These are phyloP conservation scores for Cyanoliseus patagonus DNA, from an alignment of 2,113 vertebrate species.

Conservation along the genomic window DNA sequence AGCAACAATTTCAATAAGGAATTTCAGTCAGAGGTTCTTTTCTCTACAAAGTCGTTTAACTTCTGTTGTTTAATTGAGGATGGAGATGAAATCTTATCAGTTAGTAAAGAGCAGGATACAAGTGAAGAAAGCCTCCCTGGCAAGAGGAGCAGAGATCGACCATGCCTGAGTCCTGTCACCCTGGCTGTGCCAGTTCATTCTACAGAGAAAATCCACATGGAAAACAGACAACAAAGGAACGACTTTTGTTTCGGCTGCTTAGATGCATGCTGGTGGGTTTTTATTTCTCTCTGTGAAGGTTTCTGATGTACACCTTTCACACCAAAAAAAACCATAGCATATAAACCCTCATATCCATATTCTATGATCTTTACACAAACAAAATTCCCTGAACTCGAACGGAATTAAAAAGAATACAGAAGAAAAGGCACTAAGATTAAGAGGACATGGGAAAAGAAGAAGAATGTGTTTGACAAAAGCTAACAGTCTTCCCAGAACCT, in stretches of 20 bases:
- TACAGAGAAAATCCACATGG: not conserved
- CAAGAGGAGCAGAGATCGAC: not conserved
- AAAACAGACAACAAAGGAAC: not conserved
- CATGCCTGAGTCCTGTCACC: accelerated
- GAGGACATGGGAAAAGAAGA: not conserved
- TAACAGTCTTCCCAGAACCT: not conserved
- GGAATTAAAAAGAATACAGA: not conserved
- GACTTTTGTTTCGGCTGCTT: not conserved
- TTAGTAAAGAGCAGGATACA: not conserved
- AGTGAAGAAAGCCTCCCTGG: not conserved
- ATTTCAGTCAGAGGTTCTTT: not conserved
- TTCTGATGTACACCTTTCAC: not conserved
- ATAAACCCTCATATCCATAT: not conserved
- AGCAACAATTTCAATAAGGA: not conserved
- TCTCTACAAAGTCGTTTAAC: not conserved
- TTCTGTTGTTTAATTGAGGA: not conserved
- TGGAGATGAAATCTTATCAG: not conserved
- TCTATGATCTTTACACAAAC: not conserved
- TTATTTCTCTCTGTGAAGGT: not conserved
- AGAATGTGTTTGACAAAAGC: not conserved
- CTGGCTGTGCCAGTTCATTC: not conserved
- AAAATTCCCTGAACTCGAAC: not conserved
- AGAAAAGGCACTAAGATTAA: not conserved
- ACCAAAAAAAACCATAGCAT: not conserved
- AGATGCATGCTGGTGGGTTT: not conserved